Evolutionary conservation across 2,113 vertebrate genomes (phyloP).

Genomic region (Lophochroa leadbeateri): DNA sequence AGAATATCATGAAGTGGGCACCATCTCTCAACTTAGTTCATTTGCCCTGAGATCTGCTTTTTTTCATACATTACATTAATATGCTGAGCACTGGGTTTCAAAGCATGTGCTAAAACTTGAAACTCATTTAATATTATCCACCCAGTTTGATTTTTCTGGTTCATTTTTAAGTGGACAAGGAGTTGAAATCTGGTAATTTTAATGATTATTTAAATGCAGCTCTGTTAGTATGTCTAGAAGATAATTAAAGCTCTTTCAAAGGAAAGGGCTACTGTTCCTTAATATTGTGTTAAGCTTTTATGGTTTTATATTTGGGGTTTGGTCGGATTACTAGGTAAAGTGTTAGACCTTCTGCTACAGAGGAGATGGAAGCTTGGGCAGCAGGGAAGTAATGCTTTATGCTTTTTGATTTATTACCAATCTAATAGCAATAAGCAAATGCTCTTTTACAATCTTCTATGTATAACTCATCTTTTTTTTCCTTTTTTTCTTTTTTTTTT

Average conservation of each 20-base stretch:
- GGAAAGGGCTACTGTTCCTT: background rate
- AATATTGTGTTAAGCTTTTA: background rate
- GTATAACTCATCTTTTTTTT: background rate
- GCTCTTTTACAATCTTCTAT: background rate
- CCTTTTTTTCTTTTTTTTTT: background rate
- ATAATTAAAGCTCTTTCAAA: background rate
- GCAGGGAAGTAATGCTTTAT: background rate
- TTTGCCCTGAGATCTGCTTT: background rate
- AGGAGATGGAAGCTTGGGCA: background rate
- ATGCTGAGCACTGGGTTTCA: background rate
- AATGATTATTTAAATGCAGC: background rate
- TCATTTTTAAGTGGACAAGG: background rate
- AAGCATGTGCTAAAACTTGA: background rate
- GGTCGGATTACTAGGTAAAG: background rate
- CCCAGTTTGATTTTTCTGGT: background rate
- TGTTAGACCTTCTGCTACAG: background rate
- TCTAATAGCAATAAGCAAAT: background rate
- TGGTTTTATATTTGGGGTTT: background rate
- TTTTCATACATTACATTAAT: background rate
- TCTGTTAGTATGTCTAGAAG: background rate
- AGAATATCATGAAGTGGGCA: background rate
- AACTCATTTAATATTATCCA: background rate
- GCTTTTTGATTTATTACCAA: background rate
- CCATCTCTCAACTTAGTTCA: background rate
- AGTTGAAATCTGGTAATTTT: background rate